These are phyloP conservation scores for Caenorhabditis becei DNA, from an alignment of 2,888 invertebrate genomes.

Conservation along the genomic window DNA sequence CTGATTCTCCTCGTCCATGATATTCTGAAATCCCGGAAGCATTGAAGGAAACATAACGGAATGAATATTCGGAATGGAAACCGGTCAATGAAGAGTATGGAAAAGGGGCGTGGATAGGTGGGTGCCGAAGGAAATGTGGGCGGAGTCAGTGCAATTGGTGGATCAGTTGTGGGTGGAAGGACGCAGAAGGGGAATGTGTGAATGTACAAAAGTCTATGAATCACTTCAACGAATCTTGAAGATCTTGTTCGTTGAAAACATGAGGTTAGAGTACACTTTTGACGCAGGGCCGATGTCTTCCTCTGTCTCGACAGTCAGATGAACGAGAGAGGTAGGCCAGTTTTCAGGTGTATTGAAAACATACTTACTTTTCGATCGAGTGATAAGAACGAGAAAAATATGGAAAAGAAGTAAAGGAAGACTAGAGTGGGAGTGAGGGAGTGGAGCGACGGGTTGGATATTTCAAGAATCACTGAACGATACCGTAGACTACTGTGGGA, in stretches of 20 bases:
- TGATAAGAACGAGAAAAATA: slow-evolving; percentile 11
- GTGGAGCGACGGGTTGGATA: too few relatives aligned
- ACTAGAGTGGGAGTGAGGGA: not conserved
- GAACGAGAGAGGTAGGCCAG: not conserved
- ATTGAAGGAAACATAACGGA: not conserved
- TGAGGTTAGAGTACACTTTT: not conserved
- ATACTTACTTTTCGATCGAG: slow-evolving; percentile 1
- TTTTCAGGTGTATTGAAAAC: slow-evolving; percentile 13
- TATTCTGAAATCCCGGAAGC: not conserved
- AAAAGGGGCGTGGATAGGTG: not conserved
- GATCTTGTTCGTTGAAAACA: not conserved
- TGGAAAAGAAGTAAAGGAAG: not conserved
- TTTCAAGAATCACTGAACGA: too few relatives aligned
- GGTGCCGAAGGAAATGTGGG: slow-evolving; percentile 3
- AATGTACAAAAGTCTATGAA: not conserved
- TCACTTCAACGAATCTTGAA: not conserved
- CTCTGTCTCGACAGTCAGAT: not conserved
- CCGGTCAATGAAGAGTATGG: not conserved
- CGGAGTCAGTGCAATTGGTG: slow-evolving; percentile 13
- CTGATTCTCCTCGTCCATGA: slow-evolving; percentile 31
- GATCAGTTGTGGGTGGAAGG: not conserved
- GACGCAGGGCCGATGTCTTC: not conserved
- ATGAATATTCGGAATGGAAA: not conserved
- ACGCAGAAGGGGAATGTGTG: not conserved
- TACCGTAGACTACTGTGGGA: not conserved